Conservation (phyloP, 2,888 invertebrate species). For the Camponotus fellah region DNA sequence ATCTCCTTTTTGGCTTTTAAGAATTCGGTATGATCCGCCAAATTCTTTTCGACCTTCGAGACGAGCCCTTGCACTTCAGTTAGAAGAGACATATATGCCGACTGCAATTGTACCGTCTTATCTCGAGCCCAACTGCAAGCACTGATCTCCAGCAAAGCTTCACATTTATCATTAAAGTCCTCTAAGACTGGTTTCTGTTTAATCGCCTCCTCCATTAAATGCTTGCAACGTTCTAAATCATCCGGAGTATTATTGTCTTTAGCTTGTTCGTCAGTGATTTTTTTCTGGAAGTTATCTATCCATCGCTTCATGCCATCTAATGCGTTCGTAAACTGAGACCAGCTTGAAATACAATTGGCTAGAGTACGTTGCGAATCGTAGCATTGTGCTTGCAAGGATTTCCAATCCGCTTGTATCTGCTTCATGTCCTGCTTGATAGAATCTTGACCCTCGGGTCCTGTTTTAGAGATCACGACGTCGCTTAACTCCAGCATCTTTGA, state of each 20-base stretch:
- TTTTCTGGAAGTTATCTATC: constrained; percentile 91
- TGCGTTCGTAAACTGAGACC: constrained; percentile 93
- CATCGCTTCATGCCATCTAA: constrained; percentile 91
- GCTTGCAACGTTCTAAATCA: constrained; percentile 92
- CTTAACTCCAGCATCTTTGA: constrained; percentile 92
- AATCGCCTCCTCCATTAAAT: constrained; percentile 91
- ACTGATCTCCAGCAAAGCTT: constrained; percentile 94
- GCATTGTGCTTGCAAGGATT: constrained; percentile 91
- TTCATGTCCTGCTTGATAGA: constrained; percentile 93
- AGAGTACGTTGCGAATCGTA: constrained; percentile 92
- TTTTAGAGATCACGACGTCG: constrained; percentile 91
- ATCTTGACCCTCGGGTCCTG: constrained; percentile 94
- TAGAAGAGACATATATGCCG: constrained; percentile 92
- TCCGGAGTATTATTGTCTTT: constrained; percentile 92
- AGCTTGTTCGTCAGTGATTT: constrained; percentile 89
- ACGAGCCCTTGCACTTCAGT: constrained; percentile 94
- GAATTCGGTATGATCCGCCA: constrained; percentile 97
- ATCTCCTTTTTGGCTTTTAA: constrained; percentile 94
- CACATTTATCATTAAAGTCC: constrained; percentile 95
- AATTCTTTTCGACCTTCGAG: constrained; percentile 95
- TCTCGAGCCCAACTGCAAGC: constrained; percentile 95
- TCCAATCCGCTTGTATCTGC: constrained; percentile 93
- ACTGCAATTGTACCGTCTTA: constrained; percentile 94
- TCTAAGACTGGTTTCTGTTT: constrained; percentile 93
- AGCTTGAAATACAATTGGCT: constrained; percentile 92